Percentiles rank a stretch among this genome's conserved stretches.
Conservation (phyloP, 2,888 invertebrate genomes). For the Euproctis similis region DNA sequence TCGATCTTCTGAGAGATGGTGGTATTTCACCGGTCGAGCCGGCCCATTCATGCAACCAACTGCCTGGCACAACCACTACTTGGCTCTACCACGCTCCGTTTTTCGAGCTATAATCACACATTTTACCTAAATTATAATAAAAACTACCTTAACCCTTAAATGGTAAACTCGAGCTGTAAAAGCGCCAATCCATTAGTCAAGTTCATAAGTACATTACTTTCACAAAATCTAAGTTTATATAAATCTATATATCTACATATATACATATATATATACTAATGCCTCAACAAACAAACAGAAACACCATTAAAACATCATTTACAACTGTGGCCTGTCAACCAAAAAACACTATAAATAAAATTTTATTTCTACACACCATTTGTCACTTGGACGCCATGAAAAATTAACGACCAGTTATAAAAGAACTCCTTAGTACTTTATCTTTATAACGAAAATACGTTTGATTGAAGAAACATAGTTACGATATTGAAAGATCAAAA, state of each 20-base stretch:
- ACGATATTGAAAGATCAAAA: constrained; percentile 20
- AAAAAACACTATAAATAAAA: constrained; percentile 42
- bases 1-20: too few species aligned
- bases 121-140: too few species aligned
- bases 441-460: constrained; percentile 13
- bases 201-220: neutral
- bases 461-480: constrained; percentile 15
- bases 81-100: too few species aligned
- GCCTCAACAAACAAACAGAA: constrained; percentile 28
- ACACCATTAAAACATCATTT: constrained; percentile 45
- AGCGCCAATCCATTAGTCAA: neutral
- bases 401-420: constrained; percentile 31
- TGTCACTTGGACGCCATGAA: constrained; percentile 41
- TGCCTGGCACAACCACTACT: too few species aligned
- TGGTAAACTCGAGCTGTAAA: too few species aligned
- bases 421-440: constrained; percentile 25
- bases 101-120: too few species aligned
- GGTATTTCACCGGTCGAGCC: too few species aligned
- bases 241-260: too few species aligned
- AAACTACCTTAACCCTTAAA: too few species aligned
- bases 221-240: constrained; percentile 12
- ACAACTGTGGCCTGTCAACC: constrained; percentile 41
- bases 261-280: constrained; percentile 27
- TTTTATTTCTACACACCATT: constrained; percentile 35
- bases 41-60: too few species aligned